Evolutionary conservation across 2,888 invertebrate genomes (phyloP), one percentile per base, ranked within the genome.

Genomic region (Rotaria sp.): DNA sequence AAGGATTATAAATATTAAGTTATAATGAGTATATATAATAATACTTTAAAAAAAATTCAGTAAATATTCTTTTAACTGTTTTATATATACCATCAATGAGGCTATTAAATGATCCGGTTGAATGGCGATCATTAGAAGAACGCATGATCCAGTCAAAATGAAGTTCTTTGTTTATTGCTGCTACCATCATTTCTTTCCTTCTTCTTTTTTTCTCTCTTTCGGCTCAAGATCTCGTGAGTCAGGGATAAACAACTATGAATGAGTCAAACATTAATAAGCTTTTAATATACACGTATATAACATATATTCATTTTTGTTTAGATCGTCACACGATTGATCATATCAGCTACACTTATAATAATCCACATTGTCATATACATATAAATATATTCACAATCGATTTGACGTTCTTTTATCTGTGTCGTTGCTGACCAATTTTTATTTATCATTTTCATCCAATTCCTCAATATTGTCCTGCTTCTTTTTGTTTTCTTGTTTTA

Each of bases 111-210:
- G 67, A 15, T 67, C 35, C 21, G 35, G 35, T 67, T 67, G 35
- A 67, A 67, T 67, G 67, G 67, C 67, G 67, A 67, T 35, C 67
- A 67, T 67, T 38, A 67, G 67, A 30, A 30, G 67, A 67, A 67
- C 18, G 35, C 35, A 67, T 67, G 67, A 67, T 67, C 67, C 67
- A 67, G 67, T 67, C 67, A 67, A 67, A 67, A 15, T 35, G 67
- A 67, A 38, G 67, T 67, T 38, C 67, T 67, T 67, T 67, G 67
- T 67, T 67, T 67, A 35, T 38, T 38, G 35, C 67, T 38, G 67
- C 30, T 67, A 67, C 67, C 67, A 67, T 18, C 5, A 59, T 38
- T 67, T 67, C 21, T 67, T 67, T 67, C 67, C 67, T 67, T 67
- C 57, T n/a, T 57, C 30, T 7, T 35, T 67, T 59, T 67, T 30